These are phyloP conservation scores for Spilosoma lubricipeda DNA, from an alignment of 2,888 invertebrate species.

Conservation along the genomic window DNA sequence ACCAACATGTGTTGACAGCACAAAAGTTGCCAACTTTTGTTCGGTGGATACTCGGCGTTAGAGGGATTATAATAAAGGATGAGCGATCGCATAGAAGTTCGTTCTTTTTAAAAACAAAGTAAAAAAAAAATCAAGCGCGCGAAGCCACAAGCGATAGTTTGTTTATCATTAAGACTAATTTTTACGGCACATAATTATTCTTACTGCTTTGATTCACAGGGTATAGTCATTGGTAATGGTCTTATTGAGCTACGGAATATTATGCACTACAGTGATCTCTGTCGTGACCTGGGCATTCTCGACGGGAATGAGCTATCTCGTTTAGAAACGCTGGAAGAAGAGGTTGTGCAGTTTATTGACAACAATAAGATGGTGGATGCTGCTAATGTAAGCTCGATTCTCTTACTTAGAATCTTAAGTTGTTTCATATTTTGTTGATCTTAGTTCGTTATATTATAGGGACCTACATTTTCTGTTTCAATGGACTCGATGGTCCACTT, in stretches of 20 bases:
- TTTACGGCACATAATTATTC: neutral
- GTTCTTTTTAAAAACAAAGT: too few relatives aligned
- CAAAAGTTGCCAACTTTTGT: too few relatives aligned
- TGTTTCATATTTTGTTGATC: neutral
- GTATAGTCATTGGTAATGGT: constrained; percentile 80
- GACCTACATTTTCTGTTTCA: too few relatives aligned
- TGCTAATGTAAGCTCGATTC: constrained; percentile 58
- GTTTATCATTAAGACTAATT: too few relatives aligned
- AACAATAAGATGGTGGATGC: constrained; percentile 75
- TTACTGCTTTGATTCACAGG: constrained; percentile 56
- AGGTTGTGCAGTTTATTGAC: constrained; percentile 71
- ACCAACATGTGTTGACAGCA: too few relatives aligned
- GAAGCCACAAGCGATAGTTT: too few relatives aligned
- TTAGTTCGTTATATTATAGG: too few relatives aligned
- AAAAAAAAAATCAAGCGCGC: too few relatives aligned
- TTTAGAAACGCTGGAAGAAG: constrained; percentile 57
- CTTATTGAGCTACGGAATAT: constrained; percentile 79
- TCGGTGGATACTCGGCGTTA: too few relatives aligned
- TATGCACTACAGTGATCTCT: constrained; percentile 77
- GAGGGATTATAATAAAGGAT: too few relatives aligned
- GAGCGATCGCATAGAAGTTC: too few relatives aligned
- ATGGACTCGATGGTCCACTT: too few relatives aligned
- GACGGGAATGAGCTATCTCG: constrained; percentile 60
- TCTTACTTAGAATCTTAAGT: neutral
- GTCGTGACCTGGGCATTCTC: constrained; percentile 75